phyloP scores from a whole-genome alignment of 2,888 invertebrate genomes.

The Leistus spinibarbis region DNA sequence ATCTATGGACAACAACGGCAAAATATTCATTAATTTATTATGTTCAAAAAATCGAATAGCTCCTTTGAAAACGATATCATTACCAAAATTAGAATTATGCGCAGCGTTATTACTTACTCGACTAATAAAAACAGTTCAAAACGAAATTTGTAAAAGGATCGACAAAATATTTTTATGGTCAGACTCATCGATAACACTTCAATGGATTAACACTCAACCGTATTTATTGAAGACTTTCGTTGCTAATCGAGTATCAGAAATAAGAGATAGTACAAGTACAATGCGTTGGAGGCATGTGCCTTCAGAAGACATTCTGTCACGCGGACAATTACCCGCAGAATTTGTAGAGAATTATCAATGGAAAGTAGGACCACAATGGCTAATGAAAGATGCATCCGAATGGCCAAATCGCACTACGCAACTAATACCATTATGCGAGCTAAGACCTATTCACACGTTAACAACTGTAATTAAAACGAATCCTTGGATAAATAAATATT shows the following conservation, averaged over 20 bases:
- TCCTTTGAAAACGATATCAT: constrained; percentile 5
- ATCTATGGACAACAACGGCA: neutral
- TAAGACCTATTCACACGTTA: too few relatives aligned
- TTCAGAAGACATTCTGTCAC: neutral
- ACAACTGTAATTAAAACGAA: too few relatives aligned
- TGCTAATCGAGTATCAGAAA: constrained; percentile 13
- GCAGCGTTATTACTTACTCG: neutral
- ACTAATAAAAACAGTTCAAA: neutral
- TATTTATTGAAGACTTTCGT: constrained; percentile 14
- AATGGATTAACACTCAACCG: constrained; percentile 40
- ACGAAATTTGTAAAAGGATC: constrained; percentile 18
- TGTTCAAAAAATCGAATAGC: constrained; percentile 13
- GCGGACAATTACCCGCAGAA: neutral
- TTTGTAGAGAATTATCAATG: too few relatives aligned
- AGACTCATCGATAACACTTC: constrained; percentile 42
- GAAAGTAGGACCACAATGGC: too few relatives aligned
- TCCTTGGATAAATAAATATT: too few relatives aligned
- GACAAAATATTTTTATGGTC: constrained; percentile 34
- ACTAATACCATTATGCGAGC: too few relatives aligned
- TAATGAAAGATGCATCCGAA: too few relatives aligned
- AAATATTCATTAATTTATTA: neutral
- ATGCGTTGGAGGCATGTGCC: neutral
- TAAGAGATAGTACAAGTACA: neutral
- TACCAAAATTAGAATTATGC: constrained; percentile 18
- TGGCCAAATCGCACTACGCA: too few relatives aligned